These are phyloP conservation scores for Nebria brevicollis DNA, from an alignment of 2,888 invertebrate species.

Conservation along the genomic window DNA sequence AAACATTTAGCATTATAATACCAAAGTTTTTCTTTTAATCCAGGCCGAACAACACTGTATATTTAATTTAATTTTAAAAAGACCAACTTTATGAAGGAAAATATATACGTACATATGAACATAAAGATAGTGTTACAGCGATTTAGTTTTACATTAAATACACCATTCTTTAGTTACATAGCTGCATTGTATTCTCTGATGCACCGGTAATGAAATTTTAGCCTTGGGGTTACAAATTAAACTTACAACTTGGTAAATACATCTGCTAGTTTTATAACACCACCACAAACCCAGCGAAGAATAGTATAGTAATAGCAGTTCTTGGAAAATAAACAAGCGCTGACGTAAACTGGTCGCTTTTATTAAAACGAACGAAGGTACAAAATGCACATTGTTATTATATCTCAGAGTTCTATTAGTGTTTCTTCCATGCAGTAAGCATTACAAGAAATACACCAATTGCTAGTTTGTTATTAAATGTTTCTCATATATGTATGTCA, in stretches of 20 bases:
- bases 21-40: neutral
- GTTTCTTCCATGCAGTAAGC: neutral
- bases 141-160: too few species aligned
- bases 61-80: too few species aligned
- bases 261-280: neutral
- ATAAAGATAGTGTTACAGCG: too few species aligned
- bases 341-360: neutral
- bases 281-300: neutral
- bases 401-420: neutral
- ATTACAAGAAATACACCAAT: neutral
- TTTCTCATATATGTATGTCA: neutral
- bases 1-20: neutral
- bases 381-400: neutral
- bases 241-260: neutral
- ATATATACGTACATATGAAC: too few species aligned
- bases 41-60: too few species aligned
- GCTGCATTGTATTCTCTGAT: neutral
- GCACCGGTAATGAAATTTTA: neutral
- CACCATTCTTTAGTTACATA: neutral
- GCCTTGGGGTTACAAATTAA: neutral
- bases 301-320: neutral
- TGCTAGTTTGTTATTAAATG: neutral
- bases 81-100: too few species aligned
- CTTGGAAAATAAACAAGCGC: neutral
- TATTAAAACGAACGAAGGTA: neutral